These are phyloP conservation scores for Sycophaga agraensis DNA, from an alignment of 1,140 invertebrate species.

Conservation along the genomic window DNA sequence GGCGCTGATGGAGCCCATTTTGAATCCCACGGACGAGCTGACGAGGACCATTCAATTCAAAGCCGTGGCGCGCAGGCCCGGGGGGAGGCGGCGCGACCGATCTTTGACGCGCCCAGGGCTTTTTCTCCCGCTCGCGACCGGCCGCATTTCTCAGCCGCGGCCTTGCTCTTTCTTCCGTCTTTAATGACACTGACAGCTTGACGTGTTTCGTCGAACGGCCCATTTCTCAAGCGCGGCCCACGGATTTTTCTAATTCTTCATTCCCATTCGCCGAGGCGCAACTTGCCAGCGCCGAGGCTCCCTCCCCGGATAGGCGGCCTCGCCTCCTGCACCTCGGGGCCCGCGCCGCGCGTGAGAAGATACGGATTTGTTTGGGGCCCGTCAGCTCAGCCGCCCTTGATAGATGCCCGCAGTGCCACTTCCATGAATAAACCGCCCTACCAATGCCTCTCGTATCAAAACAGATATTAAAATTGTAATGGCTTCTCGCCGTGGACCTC, in stretches of 20 bases:
- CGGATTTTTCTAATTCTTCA: constrained; percentile 25
- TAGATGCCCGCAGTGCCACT: too few relatives aligned
- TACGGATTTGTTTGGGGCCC: too few relatives aligned
- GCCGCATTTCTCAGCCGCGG: constrained; percentile 6
- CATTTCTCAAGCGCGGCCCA: constrained; percentile 21
- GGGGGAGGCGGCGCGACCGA: constrained; percentile 20
- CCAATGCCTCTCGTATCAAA: too few relatives aligned
- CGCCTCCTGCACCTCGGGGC: too few relatives aligned
- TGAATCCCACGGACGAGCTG: constrained; percentile 41
- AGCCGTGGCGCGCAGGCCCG: constrained; percentile 25
- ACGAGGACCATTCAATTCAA: constrained; percentile 46
- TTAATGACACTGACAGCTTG: constrained; percentile 23
- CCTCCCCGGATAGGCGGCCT: too few relatives aligned
- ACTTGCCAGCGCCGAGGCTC: neutral
- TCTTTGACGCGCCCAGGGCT: constrained; percentile 29
- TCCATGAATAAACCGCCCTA: neutral
- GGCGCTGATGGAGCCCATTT: constrained; percentile 40
- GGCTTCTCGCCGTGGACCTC: too few relatives aligned
- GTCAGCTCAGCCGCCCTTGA: too few relatives aligned
- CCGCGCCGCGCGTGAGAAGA: neutral
- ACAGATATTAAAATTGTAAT: too few relatives aligned
- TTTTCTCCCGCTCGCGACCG: constrained; percentile 1
- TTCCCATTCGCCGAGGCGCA: neutral
- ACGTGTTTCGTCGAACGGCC: constrained; percentile 29
- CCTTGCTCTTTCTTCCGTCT: constrained; percentile 11